These are phyloP conservation scores for Carassius auratus DNA, from an alignment of 2,113 vertebrate genomes.

Conservation along the genomic window DNA sequence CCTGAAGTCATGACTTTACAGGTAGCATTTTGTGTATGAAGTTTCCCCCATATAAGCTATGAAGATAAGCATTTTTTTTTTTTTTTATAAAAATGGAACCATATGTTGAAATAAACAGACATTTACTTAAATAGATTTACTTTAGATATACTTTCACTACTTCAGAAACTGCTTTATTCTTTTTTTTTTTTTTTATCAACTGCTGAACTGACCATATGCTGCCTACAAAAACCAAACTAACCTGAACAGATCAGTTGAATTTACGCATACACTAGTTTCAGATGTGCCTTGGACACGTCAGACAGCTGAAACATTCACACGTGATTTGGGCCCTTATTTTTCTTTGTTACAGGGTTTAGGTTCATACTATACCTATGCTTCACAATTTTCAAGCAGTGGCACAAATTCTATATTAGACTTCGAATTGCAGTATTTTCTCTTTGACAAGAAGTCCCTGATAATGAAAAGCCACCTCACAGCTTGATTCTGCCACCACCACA, in stretches of 20 bases:
- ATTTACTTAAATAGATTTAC: background rate
- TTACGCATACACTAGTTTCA: too few relatives aligned
- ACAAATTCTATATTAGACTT: background rate
- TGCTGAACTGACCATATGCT: background rate
- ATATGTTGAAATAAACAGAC: background rate
- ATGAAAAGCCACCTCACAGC: background rate
- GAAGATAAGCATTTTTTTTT: background rate
- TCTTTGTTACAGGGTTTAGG: background rate
- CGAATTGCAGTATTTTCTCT: background rate
- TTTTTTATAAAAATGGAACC: background rate
- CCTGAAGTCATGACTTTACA: background rate
- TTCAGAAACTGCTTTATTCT: background rate
- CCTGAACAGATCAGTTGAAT: too few relatives aligned
- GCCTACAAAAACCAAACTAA: background rate
- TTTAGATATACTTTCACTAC: background rate
- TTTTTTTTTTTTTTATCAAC: background rate
- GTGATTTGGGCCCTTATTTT: background rate
- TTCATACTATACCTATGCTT: background rate
- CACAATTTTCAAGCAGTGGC: background rate
- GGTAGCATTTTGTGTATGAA: background rate
- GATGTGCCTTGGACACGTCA: too few relatives aligned
- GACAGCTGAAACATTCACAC: background rate
- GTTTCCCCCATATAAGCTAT: background rate
- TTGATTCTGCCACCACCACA: background rate
- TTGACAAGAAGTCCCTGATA: background rate